phyloP scores from a whole-genome alignment of 2,888 invertebrate genomes.

The Eupithecia insigniata region DNA sequence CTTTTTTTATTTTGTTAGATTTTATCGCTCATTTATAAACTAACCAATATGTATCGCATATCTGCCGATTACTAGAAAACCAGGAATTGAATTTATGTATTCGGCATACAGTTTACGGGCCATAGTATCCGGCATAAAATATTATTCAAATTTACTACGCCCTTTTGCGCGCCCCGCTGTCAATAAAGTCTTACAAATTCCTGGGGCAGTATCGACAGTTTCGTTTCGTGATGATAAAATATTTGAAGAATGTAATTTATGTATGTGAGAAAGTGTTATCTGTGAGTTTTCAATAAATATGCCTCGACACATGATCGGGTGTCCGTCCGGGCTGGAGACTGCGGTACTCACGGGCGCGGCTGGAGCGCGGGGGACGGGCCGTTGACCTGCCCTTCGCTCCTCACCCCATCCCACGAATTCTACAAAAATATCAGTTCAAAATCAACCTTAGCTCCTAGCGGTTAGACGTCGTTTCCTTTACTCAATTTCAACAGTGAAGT shows the following conservation, averaged over 20 bases:
- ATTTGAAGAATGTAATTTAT: constrained; percentile 48
- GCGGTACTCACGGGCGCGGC: constrained; percentile 48
- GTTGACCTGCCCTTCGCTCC: constrained; percentile 71
- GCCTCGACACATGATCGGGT: constrained; percentile 49
- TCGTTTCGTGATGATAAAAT: constrained; percentile 44
- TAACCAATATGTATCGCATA: not conserved
- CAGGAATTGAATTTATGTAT: constrained; percentile 39
- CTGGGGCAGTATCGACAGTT: constrained; percentile 40
- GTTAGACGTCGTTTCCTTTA: constrained; percentile 61
- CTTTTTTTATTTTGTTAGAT: not conserved
- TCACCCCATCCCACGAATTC: constrained; percentile 53
- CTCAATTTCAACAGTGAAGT: constrained; percentile 57
- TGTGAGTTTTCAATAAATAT: constrained; percentile 57
- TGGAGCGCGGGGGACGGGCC: constrained; percentile 53
- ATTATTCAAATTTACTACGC: constrained; percentile 41
- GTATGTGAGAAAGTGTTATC: constrained; percentile 50
- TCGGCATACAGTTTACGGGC: constrained; percentile 33
- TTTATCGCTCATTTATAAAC: not conserved
- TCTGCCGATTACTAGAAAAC: no score
- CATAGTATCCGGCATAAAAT: constrained; percentile 41
- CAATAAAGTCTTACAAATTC: constrained; percentile 46
- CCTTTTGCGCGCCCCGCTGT: constrained; percentile 42
- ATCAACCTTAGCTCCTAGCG: constrained; percentile 66
- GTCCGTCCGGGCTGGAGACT: constrained; percentile 46
- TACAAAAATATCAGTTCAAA: constrained; percentile 57